phyloP scores from a whole-genome alignment of 2,797 vertebrate genomes.

The Syngnathus acus region DNA sequence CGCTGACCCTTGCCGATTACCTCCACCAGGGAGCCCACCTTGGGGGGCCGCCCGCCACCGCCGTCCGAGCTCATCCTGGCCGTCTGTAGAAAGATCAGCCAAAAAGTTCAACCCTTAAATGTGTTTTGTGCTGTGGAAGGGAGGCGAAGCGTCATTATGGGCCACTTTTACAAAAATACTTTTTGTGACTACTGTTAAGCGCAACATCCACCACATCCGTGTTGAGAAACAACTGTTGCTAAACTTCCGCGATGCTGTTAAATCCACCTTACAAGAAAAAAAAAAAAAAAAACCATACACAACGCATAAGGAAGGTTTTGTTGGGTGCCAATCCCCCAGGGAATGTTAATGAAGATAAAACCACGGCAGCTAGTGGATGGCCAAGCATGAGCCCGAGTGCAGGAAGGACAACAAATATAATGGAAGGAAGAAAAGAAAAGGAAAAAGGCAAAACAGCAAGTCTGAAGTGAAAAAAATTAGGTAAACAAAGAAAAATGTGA shows the following conservation, averaged over 20 bases:
- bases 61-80: conserved; percentile 88
- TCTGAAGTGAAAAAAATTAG: no score
- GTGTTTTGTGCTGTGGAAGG: no score
- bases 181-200: not conserved
- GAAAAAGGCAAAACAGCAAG: no score
- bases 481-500: no score
- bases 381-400: conserved; percentile 14
- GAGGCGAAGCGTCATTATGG: not conserved
- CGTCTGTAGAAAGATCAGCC: conserved; percentile 52
- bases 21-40: conserved; percentile 87
- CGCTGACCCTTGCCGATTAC: conserved; percentile 94
- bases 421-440: no score
- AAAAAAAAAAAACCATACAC: not conserved
- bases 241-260: not conserved
- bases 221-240: not conserved
- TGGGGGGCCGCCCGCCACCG: conserved; percentile 75
- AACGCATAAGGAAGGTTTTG: conserved; percentile 17
- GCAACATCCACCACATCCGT: not conserved
- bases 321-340: conserved; percentile 14
- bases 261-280: not conserved
- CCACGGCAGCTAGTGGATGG: not conserved
- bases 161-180: not conserved
- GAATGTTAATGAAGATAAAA: conserved; percentile 20
- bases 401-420: no score
- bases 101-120: not conserved